Evolutionary conservation across 2,797 vertebrate genomes (phyloP).

Genomic region (Melanotaenia boesemani): DNA sequence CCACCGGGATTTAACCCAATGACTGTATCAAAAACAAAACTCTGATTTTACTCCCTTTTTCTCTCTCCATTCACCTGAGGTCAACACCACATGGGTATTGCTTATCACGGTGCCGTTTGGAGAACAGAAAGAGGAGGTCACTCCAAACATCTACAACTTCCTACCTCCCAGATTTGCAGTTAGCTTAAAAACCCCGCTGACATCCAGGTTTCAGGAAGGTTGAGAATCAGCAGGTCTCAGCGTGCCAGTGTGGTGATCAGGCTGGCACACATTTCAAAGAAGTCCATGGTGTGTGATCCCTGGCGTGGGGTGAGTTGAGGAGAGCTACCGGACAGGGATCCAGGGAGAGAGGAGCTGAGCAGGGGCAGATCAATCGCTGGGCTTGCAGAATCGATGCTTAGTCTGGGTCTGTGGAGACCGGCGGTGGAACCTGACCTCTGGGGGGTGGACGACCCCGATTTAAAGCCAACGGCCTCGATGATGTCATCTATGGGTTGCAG

Average conservation of each 20-base stretch:
- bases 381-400: conserved; percentile 90
- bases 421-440: conserved; percentile 94
- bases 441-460: conserved; percentile 93
- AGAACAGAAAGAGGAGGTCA: conserved; percentile 56
- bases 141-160: conserved; percentile 26
- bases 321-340: conserved; percentile 87
- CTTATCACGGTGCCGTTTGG: conserved; percentile 3
- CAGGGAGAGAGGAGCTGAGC: conserved; percentile 89
- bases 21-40: conserved; percentile 23
- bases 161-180: conserved; percentile 23
- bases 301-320: conserved; percentile 85
- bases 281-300: conserved; percentile 99
- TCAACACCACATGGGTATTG: not conserved
- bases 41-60: conserved; percentile 40
- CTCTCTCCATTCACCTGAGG: conserved; percentile 36
- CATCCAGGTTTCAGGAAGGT: conserved; percentile 23
- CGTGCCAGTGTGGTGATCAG: conserved; percentile 96
- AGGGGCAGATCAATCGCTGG: conserved; percentile 82
- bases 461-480: conserved; percentile 86
- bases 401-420: conserved; percentile 89
- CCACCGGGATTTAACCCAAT: conserved; percentile 21
- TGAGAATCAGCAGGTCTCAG: conserved; percentile 76
- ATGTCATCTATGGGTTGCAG: conserved; percentile 86
- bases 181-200: conserved; percentile 29
- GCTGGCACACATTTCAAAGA: conserved; percentile 99